Evolutionary conservation across 1,140 invertebrate genomes (phyloP), one percentile per base, ranked within the genome.

Genomic region (Drosophila subpulchrella): DNA sequence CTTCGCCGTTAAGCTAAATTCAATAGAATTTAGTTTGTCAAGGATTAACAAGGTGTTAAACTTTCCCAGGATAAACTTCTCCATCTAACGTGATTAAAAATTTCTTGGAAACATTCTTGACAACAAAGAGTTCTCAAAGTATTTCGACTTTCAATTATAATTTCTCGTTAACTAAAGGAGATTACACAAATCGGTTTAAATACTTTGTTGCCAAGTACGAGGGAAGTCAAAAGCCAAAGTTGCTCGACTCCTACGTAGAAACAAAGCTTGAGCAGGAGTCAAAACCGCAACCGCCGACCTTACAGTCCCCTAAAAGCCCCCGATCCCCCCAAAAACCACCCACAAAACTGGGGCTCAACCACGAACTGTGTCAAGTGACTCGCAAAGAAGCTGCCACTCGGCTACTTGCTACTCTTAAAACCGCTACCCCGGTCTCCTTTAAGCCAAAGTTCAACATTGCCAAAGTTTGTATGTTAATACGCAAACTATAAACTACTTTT

Each of bases 391-490:
- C 61, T 57, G 60, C 44, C 17, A 17, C 36, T 50, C 39, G 15
- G 32, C 59, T 46, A 32, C 46, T 36, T 38, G 32, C 59, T 53
- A 32, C 46, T 59, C 58, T 46, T 15, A 13, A 11, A 11, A 32
- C 46, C 53, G 27, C 38, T 46, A 15, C 30, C 44, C 56, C 47
- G 10, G 24, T 38, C 39, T 36, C 44, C 32, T 66, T 41, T 50
- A 6, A 48, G 24, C 17, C 30, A 66, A 59, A 75, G 73, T 75
- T 74, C 53, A 56, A 34, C 72, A 58, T 56, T 75, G 68, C 44
- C 51, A 74, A 74, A 75, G 70, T 73, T 74, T 75, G 58, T 74
- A 65, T 75, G 73, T 57, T 75, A 75, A 75, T 75, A 65, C 54
- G 30, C 53, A 44, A 67, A 54, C 47, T 67, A 61, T 68, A 76